A percentile compares a stretch with the other conserved stretches of the same genome.
Evolutionary conservation across 2,113 vertebrate species (phyloP).

Genomic region (Toxotes jaculatrix): DNA sequence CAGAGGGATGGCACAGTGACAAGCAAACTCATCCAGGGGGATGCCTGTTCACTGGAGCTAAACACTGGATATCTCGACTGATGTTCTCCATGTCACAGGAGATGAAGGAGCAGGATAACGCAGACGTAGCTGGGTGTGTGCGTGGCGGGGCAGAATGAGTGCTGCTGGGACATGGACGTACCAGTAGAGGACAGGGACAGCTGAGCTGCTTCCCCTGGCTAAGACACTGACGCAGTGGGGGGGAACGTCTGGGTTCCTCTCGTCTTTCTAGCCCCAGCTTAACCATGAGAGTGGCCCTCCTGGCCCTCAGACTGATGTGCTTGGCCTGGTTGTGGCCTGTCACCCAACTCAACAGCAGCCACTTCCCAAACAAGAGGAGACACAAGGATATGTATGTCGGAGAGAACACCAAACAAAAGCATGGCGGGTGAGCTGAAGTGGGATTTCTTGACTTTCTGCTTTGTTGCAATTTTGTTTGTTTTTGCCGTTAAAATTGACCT

Average conservation of each 20-base stretch:
- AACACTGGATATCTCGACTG: slow-evolving; percentile 58
- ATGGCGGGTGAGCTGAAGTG: slow-evolving; percentile 78
- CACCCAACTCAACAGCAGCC: slow-evolving; percentile 77
- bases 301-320: slow-evolving; percentile 80
- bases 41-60: slow-evolving; percentile 53
- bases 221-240: slow-evolving; percentile 60
- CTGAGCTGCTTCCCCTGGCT: slow-evolving; percentile 54
- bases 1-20: slow-evolving; percentile 68
- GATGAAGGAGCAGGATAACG: slow-evolving; percentile 59
- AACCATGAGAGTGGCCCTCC: slow-evolving; percentile 78
- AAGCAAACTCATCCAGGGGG: slow-evolving; percentile 48
- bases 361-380: slow-evolving; percentile 75
- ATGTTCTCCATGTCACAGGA: slow-evolving; percentile 57
- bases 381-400: slow-evolving; percentile 78
- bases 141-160: slow-evolving; percentile 55
- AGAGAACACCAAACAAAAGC: slow-evolving; percentile 75
- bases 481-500: background rate
- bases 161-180: slow-evolving; percentile 65
- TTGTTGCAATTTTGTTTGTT: background rate
- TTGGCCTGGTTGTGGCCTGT: slow-evolving; percentile 81
- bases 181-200: slow-evolving; percentile 56
- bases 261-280: slow-evolving; percentile 44
- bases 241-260: slow-evolving; percentile 70
- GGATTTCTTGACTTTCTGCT: background rate
- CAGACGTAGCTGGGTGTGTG: slow-evolving; percentile 20